Conservation (phyloP, 1,140 invertebrate species). For the Dryas iulia region DNA sequence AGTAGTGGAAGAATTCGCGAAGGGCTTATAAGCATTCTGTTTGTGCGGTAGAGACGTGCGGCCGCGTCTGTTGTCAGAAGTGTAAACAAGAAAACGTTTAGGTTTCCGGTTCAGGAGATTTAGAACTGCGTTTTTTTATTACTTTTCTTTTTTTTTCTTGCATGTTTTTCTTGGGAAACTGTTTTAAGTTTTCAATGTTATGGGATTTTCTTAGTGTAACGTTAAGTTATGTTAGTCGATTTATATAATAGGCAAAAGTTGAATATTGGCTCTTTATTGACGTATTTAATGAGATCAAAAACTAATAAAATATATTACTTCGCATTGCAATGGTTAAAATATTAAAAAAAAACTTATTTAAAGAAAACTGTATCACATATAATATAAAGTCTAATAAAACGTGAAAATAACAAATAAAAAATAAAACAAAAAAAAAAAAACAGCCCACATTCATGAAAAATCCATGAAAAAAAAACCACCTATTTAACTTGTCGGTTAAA, state of each 20-base stretch:
- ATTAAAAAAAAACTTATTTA: no score
- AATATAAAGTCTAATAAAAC: neutral
- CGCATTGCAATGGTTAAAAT: no score
- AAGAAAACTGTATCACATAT: no score
- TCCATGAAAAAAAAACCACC: constrained; percentile 1
- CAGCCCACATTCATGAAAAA: neutral
- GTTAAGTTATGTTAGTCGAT: no score
- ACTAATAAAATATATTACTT: neutral
- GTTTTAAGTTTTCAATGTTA: neutral
- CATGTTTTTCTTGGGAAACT: neutral
- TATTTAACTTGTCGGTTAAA: neutral
- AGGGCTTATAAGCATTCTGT: constrained; percentile 14
- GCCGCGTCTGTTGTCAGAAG: neutral
- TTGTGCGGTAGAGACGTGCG: constrained; percentile 12
- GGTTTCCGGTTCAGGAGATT: neutral
- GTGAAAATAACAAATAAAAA: neutral
- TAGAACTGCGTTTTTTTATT: constrained; percentile 10
- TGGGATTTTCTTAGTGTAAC: no score
- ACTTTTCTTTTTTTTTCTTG: neutral
- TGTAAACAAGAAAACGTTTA: neutral
- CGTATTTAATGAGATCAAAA: no score
- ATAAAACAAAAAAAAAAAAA: neutral
- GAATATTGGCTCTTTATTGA: no score
- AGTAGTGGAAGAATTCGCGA: constrained; percentile 15
- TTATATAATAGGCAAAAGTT: no score